A percentile compares a stretch with the other conserved stretches of the same genome.
Conservation (phyloP, 23 tunicate genomes). For the Styela plicata region DNA sequence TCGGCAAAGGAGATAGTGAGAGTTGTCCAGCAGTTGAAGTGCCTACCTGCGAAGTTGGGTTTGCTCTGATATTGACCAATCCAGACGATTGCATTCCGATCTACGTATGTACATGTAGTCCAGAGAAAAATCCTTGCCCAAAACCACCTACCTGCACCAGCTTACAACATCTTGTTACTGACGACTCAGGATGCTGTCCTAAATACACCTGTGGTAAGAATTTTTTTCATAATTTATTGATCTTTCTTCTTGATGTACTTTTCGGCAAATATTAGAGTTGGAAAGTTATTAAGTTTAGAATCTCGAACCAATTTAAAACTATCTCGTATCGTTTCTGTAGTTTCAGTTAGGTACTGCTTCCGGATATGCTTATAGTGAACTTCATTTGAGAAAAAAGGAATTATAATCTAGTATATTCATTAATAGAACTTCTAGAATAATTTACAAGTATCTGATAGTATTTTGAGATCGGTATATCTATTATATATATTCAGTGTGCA, state of each 20-base stretch:
- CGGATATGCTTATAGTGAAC: too few relatives aligned
- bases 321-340: too few relatives aligned
- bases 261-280: too few relatives aligned
- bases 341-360: too few relatives aligned
- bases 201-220: constrained; percentile 66
- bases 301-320: too few relatives aligned
- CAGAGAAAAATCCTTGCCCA: constrained; percentile 54
- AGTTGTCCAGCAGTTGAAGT: constrained; percentile 62
- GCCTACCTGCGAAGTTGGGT: constrained; percentile 73
- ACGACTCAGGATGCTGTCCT: constrained; percentile 81
- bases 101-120: constrained; percentile 75
- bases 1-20: constrained; percentile 52
- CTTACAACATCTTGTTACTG: constrained; percentile 50
- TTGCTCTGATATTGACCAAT: constrained; percentile 50
- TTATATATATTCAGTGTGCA: constrained; percentile 49
- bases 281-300: too few relatives aligned
- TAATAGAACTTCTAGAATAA: too few relatives aligned
- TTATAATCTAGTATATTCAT: too few relatives aligned
- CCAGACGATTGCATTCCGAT: constrained; percentile 76
- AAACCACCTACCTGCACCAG: constrained; percentile 53
- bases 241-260: too few relatives aligned
- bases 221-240: background rate
- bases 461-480: too few relatives aligned
- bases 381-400: too few relatives aligned
- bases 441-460: too few relatives aligned